Conservation (phyloP, 2,113 vertebrate species). For the Ceyx cyanopectus region DNA sequence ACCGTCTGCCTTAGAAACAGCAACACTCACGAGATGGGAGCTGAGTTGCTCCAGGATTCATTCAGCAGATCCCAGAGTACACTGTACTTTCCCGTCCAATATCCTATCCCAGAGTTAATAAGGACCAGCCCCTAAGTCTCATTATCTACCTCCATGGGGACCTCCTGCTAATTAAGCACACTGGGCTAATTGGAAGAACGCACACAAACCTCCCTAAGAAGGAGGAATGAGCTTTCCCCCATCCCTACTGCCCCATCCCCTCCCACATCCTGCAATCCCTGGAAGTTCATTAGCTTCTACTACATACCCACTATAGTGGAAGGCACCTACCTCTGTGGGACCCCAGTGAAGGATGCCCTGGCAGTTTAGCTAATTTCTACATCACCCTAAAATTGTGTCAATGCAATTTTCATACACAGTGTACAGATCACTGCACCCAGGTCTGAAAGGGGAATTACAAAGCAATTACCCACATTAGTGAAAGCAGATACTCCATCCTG, state of each 20-base stretch:
- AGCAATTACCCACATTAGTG: conserved; percentile 21
- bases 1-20: not conserved
- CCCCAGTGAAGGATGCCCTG: not conserved
- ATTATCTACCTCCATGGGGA: not conserved
- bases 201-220: not conserved
- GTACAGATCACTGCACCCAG: conserved; percentile 5
- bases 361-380: not conserved
- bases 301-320: not conserved
- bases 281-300: not conserved
- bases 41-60: not conserved
- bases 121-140: not conserved
- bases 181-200: conserved; percentile 2
- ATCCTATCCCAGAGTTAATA: not conserved
- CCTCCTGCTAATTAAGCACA: not conserved
- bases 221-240: not conserved
- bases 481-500: not conserved
- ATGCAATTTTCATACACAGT: not conserved
- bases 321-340: not conserved
- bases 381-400: not conserved
- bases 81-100: not conserved
- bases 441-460: conserved; percentile 28
- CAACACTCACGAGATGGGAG: not conserved
- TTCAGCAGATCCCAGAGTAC: not conserved
- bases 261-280: not conserved
- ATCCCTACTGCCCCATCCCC: not conserved